Evolutionary conservation across 53 echinoderm and acorn worm species (phyloP), one percentile per base, ranked within the genome.

Genomic region (Temnopleurus reevesii): DNA sequence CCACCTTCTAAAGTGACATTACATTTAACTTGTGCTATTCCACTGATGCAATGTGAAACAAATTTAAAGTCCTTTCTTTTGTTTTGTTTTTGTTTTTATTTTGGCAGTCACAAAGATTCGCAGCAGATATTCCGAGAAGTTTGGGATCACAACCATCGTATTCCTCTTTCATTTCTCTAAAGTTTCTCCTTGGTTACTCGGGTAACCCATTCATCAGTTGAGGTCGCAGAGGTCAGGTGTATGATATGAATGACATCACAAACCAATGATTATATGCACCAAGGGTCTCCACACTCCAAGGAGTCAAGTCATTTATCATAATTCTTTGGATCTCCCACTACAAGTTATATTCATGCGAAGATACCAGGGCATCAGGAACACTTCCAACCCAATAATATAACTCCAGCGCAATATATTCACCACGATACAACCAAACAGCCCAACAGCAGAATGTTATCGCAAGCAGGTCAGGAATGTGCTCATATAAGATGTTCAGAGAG

Each of bases 21-120:
- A 79, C 46, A 79, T 47, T 35, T 0, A 49, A 79, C 71, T 71
- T 71, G 71, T 71, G 71, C 71, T 71, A 61, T 71, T 79, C 79
- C 79, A 49, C 10, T 79, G 79, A 79, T 49, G 79, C 46, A 46
- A 79, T 47, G 46, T 79, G 27, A 47, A 47, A 79, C 51, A 79
- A 77, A 79, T 79, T 27, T 79, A 46, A 36, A 71, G 5, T 43
- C 41, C 41, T 71, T 71, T 10, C 38, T n/a, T 41, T 43, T 8
- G 12, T 31, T 83, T 53, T 10, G 2, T 49, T 49, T 30, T 53
- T 81, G 4, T 27, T 81, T 25, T 53, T 83, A 5, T 83, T 55
- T 55, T 56, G 57, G 83, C 57, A 55, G 57, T 56, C 56, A 83
- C 33, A 83, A 53, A 81, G 55, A 35, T 38, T 38, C 31, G 54